Conservation (phyloP, 2,113 vertebrate genomes). For the Alethe diademata region DNA sequence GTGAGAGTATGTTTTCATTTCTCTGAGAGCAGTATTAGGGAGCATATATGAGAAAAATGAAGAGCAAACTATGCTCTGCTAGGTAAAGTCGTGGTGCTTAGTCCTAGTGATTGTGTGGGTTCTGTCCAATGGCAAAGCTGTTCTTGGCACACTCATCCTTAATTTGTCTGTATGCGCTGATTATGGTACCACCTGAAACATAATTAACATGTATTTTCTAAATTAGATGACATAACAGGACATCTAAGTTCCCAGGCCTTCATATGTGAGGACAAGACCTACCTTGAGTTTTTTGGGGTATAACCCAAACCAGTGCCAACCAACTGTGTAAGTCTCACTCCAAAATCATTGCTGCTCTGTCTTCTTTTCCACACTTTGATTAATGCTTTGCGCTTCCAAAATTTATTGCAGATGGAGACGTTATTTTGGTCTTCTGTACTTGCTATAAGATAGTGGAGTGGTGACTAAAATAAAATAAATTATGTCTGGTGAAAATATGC, state of each 20-base stretch:
- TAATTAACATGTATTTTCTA: neutral
- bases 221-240: neutral
- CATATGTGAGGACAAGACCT: neutral
- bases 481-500: neutral
- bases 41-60: neutral
- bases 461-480: neutral
- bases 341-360: neutral
- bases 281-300: neutral
- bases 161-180: neutral
- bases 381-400: neutral
- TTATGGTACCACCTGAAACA: neutral
- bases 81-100: no score
- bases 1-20: neutral
- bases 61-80: neutral
- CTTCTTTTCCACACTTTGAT: neutral
- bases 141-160: rapidly evolving
- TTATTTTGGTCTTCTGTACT: neutral
- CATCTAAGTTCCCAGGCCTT: neutral
- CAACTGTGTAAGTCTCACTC: neutral
- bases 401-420: neutral
- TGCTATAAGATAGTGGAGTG: neutral
- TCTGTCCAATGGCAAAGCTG: neutral
- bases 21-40: neutral
- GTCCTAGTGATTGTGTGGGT: neutral
- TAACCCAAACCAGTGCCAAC: neutral